A percentile compares a stretch with the other conserved stretches of the same genome.
These are phyloP conservation scores for Todiramphus saurophagus DNA, from an alignment of 2,113 vertebrate genomes.

Conservation along the genomic window DNA sequence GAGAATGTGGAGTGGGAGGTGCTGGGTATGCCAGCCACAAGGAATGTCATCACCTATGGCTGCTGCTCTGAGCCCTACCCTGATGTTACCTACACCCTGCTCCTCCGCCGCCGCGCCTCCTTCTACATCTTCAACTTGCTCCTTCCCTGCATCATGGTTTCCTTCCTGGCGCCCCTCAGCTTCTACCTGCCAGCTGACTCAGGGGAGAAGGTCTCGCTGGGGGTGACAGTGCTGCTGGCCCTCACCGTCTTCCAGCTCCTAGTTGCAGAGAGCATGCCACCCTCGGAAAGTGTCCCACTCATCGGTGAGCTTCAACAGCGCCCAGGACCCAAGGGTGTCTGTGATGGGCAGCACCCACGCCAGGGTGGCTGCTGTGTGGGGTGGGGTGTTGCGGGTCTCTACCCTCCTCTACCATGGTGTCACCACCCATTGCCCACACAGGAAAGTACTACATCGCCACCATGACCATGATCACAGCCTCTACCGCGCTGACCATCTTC, in stretches of 20 bases:
- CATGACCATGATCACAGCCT: slow-evolving; percentile 92
- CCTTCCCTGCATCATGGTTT: slow-evolving; percentile 91
- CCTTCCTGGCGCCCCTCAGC: slow-evolving; percentile 87
- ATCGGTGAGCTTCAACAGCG: slow-evolving; percentile 76
- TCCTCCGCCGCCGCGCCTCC: slow-evolving; percentile 84
- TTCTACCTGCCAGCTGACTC: slow-evolving; percentile 92
- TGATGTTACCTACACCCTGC: slow-evolving; percentile 87
- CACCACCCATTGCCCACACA: slow-evolving; percentile 10
- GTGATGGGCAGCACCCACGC: fast-evolving
- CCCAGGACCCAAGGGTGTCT: neutral
- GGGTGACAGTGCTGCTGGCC: slow-evolving; percentile 89
- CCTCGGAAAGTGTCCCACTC: slow-evolving; percentile 88
- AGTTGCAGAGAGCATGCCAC: slow-evolving; percentile 92
- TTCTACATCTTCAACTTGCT: slow-evolving; percentile 92
- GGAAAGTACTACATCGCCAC: slow-evolving; percentile 94
- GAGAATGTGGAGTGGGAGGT: slow-evolving; percentile 92
- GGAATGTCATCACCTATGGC: slow-evolving; percentile 83
- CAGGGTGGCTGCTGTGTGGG: fast-evolving
- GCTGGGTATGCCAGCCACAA: slow-evolving; percentile 85
- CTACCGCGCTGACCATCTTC: slow-evolving; percentile 89
- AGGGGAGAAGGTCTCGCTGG: slow-evolving; percentile 90
- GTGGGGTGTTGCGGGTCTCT: neutral
- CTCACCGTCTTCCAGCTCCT: slow-evolving; percentile 92
- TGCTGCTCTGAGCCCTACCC: slow-evolving; percentile 93
- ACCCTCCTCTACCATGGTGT: fast-evolving